These are phyloP conservation scores for Empidonax alnorum DNA, from an alignment of 2,113 vertebrate genomes.

Conservation along the genomic window DNA sequence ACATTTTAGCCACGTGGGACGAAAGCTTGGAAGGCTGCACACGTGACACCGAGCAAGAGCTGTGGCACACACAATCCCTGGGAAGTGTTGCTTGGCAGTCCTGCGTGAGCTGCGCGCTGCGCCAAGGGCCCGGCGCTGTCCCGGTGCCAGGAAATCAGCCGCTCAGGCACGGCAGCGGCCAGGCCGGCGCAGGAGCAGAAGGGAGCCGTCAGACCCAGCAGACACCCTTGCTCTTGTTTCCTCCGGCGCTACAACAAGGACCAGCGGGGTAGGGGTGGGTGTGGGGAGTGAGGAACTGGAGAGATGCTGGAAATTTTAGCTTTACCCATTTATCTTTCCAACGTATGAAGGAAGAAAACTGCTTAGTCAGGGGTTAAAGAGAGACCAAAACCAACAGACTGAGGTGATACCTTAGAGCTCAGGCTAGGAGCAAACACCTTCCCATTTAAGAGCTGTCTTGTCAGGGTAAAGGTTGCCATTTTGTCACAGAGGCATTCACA, in stretches of 20 bases:
- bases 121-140: background rate
- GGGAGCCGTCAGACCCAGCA: constrained; percentile 38
- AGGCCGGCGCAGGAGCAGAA: constrained; percentile 52
- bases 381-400: background rate
- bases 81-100: constrained; percentile 45
- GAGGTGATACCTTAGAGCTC: background rate
- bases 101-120: background rate
- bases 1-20: background rate
- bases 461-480: background rate
- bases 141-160: constrained; percentile 56
- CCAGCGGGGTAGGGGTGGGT: background rate
- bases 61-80: background rate
- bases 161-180: constrained; percentile 18
- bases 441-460: background rate
- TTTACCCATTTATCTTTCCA: background rate
- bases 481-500: background rate
- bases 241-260: background rate
- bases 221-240: background rate
- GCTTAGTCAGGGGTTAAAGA: background rate
- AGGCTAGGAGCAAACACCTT: background rate
- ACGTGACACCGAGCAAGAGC: background rate
- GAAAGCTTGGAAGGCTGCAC: background rate
- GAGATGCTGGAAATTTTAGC: background rate
- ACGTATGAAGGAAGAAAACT: background rate
- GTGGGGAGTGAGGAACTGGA: background rate